Base-by-base conservation (phyloP, 1,140 invertebrate genomes). In the Drosophila saltans region DNA sequence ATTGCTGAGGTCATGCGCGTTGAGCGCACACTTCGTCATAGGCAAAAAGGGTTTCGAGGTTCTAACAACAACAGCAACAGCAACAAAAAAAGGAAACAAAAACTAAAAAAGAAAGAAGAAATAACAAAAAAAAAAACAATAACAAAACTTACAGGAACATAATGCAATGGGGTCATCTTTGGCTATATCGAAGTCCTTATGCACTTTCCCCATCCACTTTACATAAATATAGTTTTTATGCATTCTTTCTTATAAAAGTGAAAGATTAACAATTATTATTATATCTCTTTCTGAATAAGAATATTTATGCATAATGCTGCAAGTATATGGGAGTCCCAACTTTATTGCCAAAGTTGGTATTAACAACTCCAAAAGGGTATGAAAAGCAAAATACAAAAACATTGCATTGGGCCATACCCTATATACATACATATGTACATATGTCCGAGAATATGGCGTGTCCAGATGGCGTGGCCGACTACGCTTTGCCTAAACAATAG, bases 1-100 rank as follows among this genome's bases (percentile, higher is more conserved):
- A 89, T 84, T 84, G 84, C 69, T 89, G 78, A 89, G 85, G 84
- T 89, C 84, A 89, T 89, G 84, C 84, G 80, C 84, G 84, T 88
- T 88, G 85, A 41, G 84, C 73, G 80, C 80, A 89, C 77, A 80
- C 81, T 82, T 86, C 64, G 66, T 76, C 73, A 70, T 72, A 78
- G 80, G 74, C 72, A 62, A 83, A 86, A 83, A 78, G 77, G 84
- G 76, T 82, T 86, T 66, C 43, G 66, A 56, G 68, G 71, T 65
- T 67, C 57, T 52, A 45, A 26, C 7, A 45, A 26, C 7, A 45
- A 24, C 7, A 11, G 33, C 7, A 45, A 24, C 7, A 11, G 33
- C 33, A 55, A 61, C 30, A 61, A 45, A 56, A 43, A 58, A 69
- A 5, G 11, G 48, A 6, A 52, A n/a, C 28, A 16, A 16, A 16